Evolutionary conservation across 2,113 vertebrate genomes (phyloP), one percentile per base, ranked within the genome.

Genomic region (Emydura subglobosa): DNA sequence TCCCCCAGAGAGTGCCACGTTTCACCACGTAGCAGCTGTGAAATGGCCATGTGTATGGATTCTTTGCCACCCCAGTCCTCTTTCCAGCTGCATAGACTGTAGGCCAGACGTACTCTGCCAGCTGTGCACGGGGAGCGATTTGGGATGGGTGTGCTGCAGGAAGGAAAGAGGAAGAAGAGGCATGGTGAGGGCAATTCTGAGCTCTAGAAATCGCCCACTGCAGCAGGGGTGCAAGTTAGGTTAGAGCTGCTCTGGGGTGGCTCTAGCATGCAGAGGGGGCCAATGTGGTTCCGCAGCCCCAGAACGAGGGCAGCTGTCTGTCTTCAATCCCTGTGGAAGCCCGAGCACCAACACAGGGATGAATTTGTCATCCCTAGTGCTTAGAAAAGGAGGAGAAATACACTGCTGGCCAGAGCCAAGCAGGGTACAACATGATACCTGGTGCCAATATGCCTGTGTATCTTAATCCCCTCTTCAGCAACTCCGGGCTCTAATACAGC

Each of bases 11-110:
- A 44, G 3, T 21, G 81, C 47, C 24, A 29, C 34, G 34, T 53
- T 8, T 42, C 47, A 59, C 11, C 49, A 3, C 4, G 0, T 1
- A 1, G n/a, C 1, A 12, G 27, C 51, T 53, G 50, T 1, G 3
- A 51, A 22, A 78, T 47, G 25, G 39, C 42, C 42, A 72, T 22
- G 68, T 22, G 68, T 42, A 22, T 72, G 19, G n/a, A 22, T 42
- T 11, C n/a, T 7, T 24, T 39, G 42, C 74, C 25, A 12, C 22
- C 24, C 39, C 3, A 0, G 21, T 10, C 25, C 19, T 25, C 74
- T 78, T 16, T 47, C 6, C 24, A 47, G 2, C 42, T 44, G 11
- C 25, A 4, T 24, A 47, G 3, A 24, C 74, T 47, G 39, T 27
- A 27, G 44, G 74, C 9, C 19, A 2, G 8, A 17, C 13, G 4